Base-by-base conservation (phyloP, 2,797 vertebrate species). In the Eleutherodactylus coqui region DNA sequence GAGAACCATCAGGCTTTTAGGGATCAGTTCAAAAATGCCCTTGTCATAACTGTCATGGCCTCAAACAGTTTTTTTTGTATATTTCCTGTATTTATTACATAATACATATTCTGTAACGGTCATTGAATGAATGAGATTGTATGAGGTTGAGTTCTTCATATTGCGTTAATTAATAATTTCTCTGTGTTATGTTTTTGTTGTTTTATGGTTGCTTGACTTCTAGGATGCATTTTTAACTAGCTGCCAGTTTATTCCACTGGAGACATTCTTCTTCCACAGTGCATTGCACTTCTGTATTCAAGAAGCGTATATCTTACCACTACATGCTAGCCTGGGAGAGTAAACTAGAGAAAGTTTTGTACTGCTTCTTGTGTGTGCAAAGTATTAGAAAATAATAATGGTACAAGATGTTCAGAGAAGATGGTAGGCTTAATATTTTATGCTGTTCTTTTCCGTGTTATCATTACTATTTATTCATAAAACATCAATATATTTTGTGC, bases 401-500 rank as follows among this genome's bases (percentile, higher is more conserved):
- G 75, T 16, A 85, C 84, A 79, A 85, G 64, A 85, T 51, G 4
- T n/a, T 67, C 70, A 82, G 14, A 77, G 64, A 87, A 51, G 11
- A 29, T 21, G 53, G 67, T 34, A 64, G 53, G 79, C 45, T 75
- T 64, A 87, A 87, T 84, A 87, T 84, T 81, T 84, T 64, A 84
- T 84, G 82, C 27, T 79, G 58, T 77, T 77, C n/a, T 55, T 67
- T 84, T 69, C 53, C 27, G 32, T 69, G 43, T 69, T 80, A 64
- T 84, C 76, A 79, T 76, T 80, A 45, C 82, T 84, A 67, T 84
- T 87, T 87, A 69, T 87, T 80, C 82, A 87, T 75, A 84, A 84
- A 67, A 79, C 69, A 80, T 80, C 76, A 75, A 80, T 87, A 76
- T 84, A 80, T 84, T 75, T 87, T 87, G n/a, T 36, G 38, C 69